phyloP scores from a whole-genome alignment of 2,113 vertebrate genomes.

The Ahaetulla prasina region DNA sequence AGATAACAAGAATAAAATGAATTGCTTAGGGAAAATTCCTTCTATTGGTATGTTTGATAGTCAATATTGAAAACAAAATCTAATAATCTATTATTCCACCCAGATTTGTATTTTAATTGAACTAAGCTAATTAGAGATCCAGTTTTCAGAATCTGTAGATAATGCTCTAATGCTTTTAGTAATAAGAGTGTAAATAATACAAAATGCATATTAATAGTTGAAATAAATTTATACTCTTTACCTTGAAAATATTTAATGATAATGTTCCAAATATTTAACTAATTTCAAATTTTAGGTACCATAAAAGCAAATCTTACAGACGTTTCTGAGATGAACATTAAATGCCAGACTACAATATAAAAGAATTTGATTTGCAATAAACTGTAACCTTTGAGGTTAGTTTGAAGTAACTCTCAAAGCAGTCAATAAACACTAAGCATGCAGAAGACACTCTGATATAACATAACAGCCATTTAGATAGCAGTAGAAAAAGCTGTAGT shows the following conservation, averaged over 20 bases:
- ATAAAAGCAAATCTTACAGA: slow-evolving; percentile 27
- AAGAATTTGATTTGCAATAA: background rate
- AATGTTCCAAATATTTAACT: slow-evolving; percentile 36
- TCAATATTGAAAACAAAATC: slow-evolving; percentile 74
- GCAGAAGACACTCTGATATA: background rate
- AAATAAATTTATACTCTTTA: slow-evolving; percentile 39
- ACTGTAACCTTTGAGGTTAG: background rate
- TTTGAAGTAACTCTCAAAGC: background rate
- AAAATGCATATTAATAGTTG: slow-evolving; percentile 26
- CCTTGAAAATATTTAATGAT: slow-evolving; percentile 58
- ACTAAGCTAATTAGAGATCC: slow-evolving; percentile 64
- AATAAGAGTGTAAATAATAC: slow-evolving; percentile 54
- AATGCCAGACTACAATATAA: background rate
- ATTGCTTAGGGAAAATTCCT: slow-evolving; percentile 56
- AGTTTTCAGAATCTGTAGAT: slow-evolving; percentile 61
- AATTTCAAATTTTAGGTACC: slow-evolving; percentile 34
- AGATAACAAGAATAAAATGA: slow-evolving; percentile 60
- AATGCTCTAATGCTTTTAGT: slow-evolving; percentile 59
- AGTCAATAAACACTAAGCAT: background rate
- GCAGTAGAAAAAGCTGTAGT: background rate
- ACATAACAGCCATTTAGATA: background rate
- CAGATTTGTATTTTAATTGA: slow-evolving; percentile 71
- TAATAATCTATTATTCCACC: slow-evolving; percentile 64
- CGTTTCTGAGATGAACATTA: slow-evolving; percentile 2
- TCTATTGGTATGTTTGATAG: slow-evolving; percentile 57